phyloP scores from a whole-genome alignment of 2,113 vertebrate genomes.

The Python bivittatus region DNA sequence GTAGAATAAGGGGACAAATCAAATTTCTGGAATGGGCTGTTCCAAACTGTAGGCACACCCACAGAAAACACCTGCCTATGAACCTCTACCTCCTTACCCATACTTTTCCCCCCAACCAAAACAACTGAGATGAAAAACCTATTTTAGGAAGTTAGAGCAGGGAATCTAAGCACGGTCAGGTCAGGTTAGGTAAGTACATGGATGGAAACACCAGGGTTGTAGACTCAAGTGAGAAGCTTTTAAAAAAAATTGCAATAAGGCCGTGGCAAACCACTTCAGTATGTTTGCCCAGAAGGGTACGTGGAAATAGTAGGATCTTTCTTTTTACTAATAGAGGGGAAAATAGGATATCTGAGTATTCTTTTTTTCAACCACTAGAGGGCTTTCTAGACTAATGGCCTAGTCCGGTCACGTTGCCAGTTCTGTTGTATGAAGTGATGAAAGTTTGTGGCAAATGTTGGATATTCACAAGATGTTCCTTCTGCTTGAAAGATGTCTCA shows the following conservation, averaged over 20 bases:
- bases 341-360: background rate
- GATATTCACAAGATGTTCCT: fast-evolving
- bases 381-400: constrained; percentile 19
- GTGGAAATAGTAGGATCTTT: background rate
- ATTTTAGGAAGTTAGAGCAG: no score
- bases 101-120: no score
- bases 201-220: background rate
- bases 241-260: no score
- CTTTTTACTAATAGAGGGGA: fast-evolving
- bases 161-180: no score
- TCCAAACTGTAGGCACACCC: no score
- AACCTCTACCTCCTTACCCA: no score
- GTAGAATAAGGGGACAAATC: no score
- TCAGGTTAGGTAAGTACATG: background rate
- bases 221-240: background rate
- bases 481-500: background rate
- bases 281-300: background rate
- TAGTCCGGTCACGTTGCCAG: background rate
- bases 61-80: no score
- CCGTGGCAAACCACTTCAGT: background rate
- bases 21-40: no score
- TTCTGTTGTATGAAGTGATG: background rate
- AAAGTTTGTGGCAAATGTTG: background rate
- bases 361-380: constrained; percentile 54
- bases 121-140: no score